Base-by-base conservation (phyloP, 2,113 vertebrate genomes). In the Xiphophorus maculatus region DNA sequence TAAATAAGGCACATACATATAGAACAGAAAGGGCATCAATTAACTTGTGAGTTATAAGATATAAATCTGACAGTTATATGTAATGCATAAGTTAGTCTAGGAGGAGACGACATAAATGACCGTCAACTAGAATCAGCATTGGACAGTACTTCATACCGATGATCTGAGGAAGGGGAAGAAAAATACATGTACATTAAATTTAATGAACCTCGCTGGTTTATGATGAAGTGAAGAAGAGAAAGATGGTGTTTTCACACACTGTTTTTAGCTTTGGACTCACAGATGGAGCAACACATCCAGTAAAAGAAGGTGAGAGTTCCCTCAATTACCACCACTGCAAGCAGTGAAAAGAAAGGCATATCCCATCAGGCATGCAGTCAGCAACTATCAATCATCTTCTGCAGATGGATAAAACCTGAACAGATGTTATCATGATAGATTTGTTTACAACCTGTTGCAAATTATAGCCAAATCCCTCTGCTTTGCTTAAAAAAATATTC, bases 221-320 rank as follows among this genome's bases (percentile, higher is more conserved):
- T 28, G 42, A 19, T 27, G 42, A 42, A 28, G 15, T 29, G 40
- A 42, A 67, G n/a, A 28, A 10, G 13, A 67, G n/a, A 28, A 29
- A 15, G 13, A 17, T 27, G 60, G 65, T 40, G 62, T 37, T n/a
- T 60, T n/a, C 12, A 19, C 40, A 42, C 28, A 13, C 28, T 61
- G 30, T 48, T 61, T 76, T 29, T 22, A 63, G n/a, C 35, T 60
- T 14, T 28, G 37, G 25, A 44, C 25, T 63, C 28, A 29, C 32
- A 67, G 69, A 40, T 3, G 37, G 32, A 69, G 25, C 66, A 51
- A 10, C 63, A 69, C 40, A 73, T 48, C 58, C 40, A 13, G 48
- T 40, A 13, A 27, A 13, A 63, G 12, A 58, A 66, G 61, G 68
- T 69, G 66, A 80, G 60, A 63, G 70, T 69, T 79, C 64, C 35